Percentiles rank a stretch among this genome's conserved stretches.
phyloP scores from a whole-genome alignment of 2,797 vertebrate genomes.

The Cossypha dichroa region DNA sequence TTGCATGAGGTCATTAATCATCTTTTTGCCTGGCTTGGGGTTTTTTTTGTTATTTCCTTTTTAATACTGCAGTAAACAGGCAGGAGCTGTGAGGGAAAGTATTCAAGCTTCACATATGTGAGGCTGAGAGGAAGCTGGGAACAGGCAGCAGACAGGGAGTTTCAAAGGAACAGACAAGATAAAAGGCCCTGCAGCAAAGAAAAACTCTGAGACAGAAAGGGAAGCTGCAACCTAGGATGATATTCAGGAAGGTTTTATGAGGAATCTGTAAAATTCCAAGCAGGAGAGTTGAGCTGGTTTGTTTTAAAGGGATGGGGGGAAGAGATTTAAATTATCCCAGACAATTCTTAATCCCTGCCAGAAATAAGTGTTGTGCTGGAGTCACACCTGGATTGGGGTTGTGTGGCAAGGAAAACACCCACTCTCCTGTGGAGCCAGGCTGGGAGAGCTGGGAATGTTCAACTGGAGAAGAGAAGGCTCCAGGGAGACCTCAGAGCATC shows the following conservation, averaged over 20 bases:
- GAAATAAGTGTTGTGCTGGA: neutral
- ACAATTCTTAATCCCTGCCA: neutral
- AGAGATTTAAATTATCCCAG: neutral
- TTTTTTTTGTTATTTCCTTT: neutral
- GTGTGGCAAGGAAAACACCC: neutral
- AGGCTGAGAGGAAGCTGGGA: neutral
- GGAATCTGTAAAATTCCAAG: neutral
- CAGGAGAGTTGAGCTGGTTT: neutral
- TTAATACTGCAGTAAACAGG: neutral
- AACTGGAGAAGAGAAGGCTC: neutral
- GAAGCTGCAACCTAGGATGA: neutral
- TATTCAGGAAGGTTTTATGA: neutral
- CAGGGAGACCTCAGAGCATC: accelerated
- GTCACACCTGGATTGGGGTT: neutral
- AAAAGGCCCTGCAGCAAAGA: slow-evolving; percentile 5
- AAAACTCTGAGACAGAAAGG: neutral
- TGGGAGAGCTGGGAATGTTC: neutral
- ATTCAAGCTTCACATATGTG: neutral
- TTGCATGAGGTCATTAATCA: neutral
- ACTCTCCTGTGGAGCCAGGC: neutral
- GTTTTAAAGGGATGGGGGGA: neutral
- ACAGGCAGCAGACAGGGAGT: slow-evolving; percentile 33
- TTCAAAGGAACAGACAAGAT: slow-evolving; percentile 44
- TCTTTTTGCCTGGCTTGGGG: neutral
- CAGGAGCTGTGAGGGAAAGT: neutral